Conservation (phyloP, 2,113 vertebrate genomes). For the Pterocles orientalis region DNA sequence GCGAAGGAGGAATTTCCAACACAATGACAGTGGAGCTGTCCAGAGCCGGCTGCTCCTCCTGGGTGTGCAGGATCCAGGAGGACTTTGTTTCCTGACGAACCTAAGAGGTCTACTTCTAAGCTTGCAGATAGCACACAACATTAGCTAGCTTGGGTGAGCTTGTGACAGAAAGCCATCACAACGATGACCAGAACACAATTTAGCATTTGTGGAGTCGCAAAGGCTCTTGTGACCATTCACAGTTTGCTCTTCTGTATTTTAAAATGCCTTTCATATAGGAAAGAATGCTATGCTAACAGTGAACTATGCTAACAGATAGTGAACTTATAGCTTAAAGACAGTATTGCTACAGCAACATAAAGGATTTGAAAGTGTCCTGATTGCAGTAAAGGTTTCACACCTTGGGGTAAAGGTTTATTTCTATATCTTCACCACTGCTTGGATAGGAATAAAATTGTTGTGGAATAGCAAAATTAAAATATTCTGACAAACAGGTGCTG, state of each 20-base stretch:
- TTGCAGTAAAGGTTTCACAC: background rate
- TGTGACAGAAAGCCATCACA: background rate
- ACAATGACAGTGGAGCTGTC: background rate
- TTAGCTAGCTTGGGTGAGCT: background rate
- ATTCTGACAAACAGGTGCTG: background rate
- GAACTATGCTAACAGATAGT: background rate
- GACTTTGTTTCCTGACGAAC: background rate
- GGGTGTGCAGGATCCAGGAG: background rate
- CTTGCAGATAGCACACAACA: background rate
- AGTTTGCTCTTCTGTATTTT: background rate
- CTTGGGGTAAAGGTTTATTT: background rate
- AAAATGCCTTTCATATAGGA: background rate
- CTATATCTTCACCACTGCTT: background rate
- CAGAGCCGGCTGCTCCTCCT: background rate
- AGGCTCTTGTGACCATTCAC: background rate
- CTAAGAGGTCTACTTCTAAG: background rate
- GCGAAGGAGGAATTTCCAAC: background rate
- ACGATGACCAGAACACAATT: background rate
- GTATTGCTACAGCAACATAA: background rate
- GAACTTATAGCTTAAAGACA: background rate
- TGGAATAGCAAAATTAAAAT: background rate
- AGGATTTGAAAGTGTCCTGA: background rate
- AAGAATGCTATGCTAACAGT: too few relatives aligned
- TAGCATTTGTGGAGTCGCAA: background rate
- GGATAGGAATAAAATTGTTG: background rate